Conservation (phyloP, 2,797 vertebrate species). For the Cyprinodon diabolis region DNA sequence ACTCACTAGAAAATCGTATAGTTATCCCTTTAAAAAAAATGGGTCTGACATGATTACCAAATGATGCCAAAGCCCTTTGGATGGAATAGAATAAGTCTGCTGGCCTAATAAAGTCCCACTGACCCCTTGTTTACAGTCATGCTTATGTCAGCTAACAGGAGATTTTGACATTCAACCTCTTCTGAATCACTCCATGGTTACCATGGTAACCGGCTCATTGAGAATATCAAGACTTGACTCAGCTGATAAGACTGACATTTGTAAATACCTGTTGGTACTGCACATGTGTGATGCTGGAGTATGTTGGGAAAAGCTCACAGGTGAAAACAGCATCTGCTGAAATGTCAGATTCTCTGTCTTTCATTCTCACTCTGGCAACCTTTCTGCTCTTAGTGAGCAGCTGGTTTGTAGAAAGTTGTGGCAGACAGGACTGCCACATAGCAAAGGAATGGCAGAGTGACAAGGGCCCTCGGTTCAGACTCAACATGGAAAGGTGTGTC, state of each 20-base stretch:
- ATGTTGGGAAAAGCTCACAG: constrained; percentile 11
- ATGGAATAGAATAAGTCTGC: not conserved
- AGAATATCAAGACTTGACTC: constrained; percentile 30
- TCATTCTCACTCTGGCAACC: constrained; percentile 5
- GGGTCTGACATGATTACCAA: not conserved
- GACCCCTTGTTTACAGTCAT: not conserved
- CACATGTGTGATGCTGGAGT: constrained; percentile 16
- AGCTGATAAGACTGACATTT: constrained; percentile 34
- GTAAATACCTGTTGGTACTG: constrained; percentile 11
- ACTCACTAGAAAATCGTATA: not conserved
- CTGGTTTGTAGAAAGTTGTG: constrained; percentile 57
- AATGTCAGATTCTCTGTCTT: not conserved
- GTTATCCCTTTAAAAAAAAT: not conserved
- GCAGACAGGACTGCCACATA: constrained; percentile 58
- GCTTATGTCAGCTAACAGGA: constrained; percentile 13
- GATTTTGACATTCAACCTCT: constrained; percentile 12
- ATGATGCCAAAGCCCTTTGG: not conserved
- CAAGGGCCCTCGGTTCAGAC: constrained; percentile 39
- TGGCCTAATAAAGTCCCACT: not conserved
- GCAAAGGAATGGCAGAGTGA: constrained; percentile 48
- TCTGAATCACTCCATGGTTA: constrained; percentile 39
- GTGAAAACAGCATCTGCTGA: constrained; percentile 6
- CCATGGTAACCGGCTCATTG: constrained; percentile 62
- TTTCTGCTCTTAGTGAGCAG: constrained; percentile 32
- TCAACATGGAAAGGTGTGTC: constrained; percentile 21